Base-by-base conservation (phyloP, 1,140 invertebrate species). In the Orchesella cincta region DNA sequence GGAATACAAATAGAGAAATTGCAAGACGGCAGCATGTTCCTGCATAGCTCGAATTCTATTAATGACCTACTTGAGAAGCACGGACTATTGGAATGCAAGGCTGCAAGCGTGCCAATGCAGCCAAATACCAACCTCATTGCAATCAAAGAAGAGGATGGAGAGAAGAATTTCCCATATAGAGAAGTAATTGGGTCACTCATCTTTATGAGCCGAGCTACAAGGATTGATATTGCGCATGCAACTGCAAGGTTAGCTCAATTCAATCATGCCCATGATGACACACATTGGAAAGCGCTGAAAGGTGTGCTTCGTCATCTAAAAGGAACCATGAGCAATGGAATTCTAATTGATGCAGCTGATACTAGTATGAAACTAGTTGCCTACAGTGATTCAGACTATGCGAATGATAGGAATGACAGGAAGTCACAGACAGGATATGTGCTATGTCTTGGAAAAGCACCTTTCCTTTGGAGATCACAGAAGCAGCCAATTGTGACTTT, bases 361-460 rank as follows among this genome's bases (percentile, higher is more conserved):
- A 23, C 8, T 14, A 14, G 8, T 14, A 57, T 57, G 54, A 23
- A n/a, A 57, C 8, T 83, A 18, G n/a, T 16, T 71, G 81, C 81
- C 57, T 85, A 81, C 77, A 73, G 77, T 46, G 86, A 86, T 82
- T 83, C 84, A 2, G 85, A 86, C 79, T 86, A 83, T 82, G 85
- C 77, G n/a, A 82, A 82, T 57, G 76, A 84, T 77, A 74, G 71
- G n/a, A 76, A 70, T 46, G 82, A 84, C 62, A 39, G 84, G 73
- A 82, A 80, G 79, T 85, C 85, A 23, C 85, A 81, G 78, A 83
- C 84, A n/a, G 86, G 85, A 2, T 86, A 83, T 82, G 76, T 81
- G 28, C 84, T 85, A 75, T 71, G 78, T 29, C 70, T 85, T n/a
- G 76, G 73, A 71, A 82, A 81, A 29, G 75, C 73, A 46, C 74